Base-by-base conservation (phyloP, 2,113 vertebrate species). In the Aleadryas rufinucha region DNA sequence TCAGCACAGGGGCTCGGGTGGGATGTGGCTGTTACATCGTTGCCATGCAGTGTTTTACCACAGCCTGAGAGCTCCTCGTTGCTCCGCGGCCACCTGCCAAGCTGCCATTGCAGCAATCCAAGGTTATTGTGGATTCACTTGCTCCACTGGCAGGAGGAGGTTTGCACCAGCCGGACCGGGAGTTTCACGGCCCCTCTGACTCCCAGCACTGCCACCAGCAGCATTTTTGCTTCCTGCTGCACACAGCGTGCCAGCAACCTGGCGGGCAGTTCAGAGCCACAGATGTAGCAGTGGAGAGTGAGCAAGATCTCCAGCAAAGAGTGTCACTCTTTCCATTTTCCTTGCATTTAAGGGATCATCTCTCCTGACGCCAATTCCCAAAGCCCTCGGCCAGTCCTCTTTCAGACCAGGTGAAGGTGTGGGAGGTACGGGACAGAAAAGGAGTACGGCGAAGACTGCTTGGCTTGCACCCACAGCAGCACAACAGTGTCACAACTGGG, bases 71-170 rank as follows among this genome's bases (percentile, higher is more conserved):
- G 80, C 76, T 83, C 22, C 87, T 87, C 3, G 0, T 22, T 27
- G 71, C 87, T 75, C 87, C 8, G 7, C 13, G 85, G 94, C 52
- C 7, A 8, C 89, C 91, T 86, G 87, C 89, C 91, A 83, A 92
- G 61, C 92, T 87, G 91, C 93, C 92, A 77, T 15, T 86, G 92
- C 87, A 94, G 89, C 81, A 61, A 45, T 22, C 37, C 89, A 64
- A 64, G 2, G 22, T 71, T 75, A 79, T 7, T 87, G 81, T n/a
- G 57, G 65, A 94, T 44, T 61, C 63, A n/a, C 78, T 57, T 16
- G 2, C 72, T 65, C 69, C 26, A 0, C 30, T 45, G 63, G 92
- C 42, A 35, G 59, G 33, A 61, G 18, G 59, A 93, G 66, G 42
- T 83, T 76, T 80, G 39, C 78, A 50, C 31, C 42, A n/a, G 41